These are phyloP conservation scores for Discoglossus pictus DNA, from an alignment of 2,797 vertebrate genomes.

Conservation along the genomic window DNA sequence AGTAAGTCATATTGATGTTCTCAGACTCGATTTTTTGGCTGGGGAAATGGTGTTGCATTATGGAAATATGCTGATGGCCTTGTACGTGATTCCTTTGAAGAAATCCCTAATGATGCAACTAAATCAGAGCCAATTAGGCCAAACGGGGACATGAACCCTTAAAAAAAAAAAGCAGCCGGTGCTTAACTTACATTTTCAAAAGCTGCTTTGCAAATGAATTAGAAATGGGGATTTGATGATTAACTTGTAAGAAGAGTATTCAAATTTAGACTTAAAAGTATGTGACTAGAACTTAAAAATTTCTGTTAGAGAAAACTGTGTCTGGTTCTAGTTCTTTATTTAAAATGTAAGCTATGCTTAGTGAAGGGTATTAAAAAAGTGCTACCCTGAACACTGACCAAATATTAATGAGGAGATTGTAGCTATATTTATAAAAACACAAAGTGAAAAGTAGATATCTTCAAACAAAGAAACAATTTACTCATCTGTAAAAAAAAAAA, in stretches of 20 bases:
- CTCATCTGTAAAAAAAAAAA: background rate
- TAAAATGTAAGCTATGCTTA: background rate
- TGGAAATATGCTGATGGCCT: constrained; percentile 48
- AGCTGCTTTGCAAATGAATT: constrained; percentile 49
- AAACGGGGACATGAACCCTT: constrained; percentile 53
- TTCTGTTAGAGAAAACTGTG: constrained; percentile 15
- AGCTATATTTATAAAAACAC: too few relatives aligned
- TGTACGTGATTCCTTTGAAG: constrained; percentile 48
- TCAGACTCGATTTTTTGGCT: constrained; percentile 43
- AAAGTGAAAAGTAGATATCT: too few relatives aligned
- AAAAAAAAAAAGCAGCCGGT: constrained; percentile 56
- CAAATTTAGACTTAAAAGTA: constrained; percentile 44
- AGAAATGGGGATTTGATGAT: constrained; percentile 47
- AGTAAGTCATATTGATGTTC: constrained; percentile 25
- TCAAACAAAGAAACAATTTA: background rate
- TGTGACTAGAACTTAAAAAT: constrained; percentile 44
- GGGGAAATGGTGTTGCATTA: constrained; percentile 8
- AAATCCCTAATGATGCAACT: constrained; percentile 55
- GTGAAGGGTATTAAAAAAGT: too few relatives aligned
- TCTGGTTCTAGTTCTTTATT: constrained; percentile 32
- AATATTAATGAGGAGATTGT: too few relatives aligned
- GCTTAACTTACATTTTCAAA: constrained; percentile 53
- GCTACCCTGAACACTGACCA: too few relatives aligned
- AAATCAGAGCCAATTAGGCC: constrained; percentile 57
- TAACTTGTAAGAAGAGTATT: constrained; percentile 46